Conservation (phyloP, 2,888 invertebrate genomes). For the Heteromyza rotundicornis region DNA sequence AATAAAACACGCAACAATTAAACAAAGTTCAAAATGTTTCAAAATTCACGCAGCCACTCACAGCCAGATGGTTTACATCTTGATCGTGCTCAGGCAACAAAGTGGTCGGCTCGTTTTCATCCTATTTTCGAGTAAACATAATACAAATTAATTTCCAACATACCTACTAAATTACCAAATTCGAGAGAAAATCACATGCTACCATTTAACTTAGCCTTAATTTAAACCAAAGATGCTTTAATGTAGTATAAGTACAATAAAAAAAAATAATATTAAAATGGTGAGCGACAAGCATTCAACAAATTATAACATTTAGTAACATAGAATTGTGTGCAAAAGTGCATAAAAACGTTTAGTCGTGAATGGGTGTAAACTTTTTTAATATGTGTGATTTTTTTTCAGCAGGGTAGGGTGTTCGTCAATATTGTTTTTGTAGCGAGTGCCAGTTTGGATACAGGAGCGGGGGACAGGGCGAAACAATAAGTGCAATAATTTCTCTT, state of each 20-base stretch:
- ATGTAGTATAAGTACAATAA: not conserved
- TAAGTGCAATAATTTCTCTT: constrained; percentile 8
- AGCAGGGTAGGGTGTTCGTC: not conserved
- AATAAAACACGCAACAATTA: not conserved
- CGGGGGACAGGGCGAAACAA: constrained; percentile 5
- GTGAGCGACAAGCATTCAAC: not conserved
- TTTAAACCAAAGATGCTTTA: too few species aligned
- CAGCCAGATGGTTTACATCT: constrained; percentile 27
- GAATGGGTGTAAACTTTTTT: too few species aligned
- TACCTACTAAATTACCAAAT: not conserved
- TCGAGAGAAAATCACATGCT: not conserved
- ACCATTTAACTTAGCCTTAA: too few species aligned
- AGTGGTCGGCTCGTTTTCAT: constrained; percentile 29
- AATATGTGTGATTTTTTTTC: too few species aligned
- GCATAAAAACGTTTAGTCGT: not conserved
- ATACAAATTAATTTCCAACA: too few species aligned
- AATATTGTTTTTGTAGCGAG: constrained; percentile 2
- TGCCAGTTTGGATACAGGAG: not conserved
- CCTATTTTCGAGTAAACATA: not conserved
- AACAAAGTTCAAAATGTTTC: not conserved
- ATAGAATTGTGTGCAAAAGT: not conserved
- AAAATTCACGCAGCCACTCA: constrained; percentile 16
- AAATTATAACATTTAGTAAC: not conserved
- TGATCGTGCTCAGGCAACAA: constrained; percentile 29
- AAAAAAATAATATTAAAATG: not conserved